phyloP scores from a whole-genome alignment of 2,888 invertebrate species.

The Sminthurides aquaticus region DNA sequence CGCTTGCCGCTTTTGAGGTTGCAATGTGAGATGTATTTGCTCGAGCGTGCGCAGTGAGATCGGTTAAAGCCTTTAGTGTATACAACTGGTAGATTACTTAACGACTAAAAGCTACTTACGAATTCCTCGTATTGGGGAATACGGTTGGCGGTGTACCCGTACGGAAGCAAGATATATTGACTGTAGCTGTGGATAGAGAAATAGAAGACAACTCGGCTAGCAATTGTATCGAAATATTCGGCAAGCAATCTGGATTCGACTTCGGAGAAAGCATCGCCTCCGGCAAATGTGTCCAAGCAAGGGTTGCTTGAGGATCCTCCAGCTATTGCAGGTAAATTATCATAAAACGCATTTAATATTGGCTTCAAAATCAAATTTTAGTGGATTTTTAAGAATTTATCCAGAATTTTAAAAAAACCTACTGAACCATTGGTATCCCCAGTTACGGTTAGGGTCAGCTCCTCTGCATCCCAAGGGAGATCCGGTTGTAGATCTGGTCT shows the following conservation, averaged over 20 bases:
- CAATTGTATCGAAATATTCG: slow-evolving; percentile 34
- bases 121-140: slow-evolving; percentile 37
- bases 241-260: slow-evolving; percentile 38
- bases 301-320: slow-evolving; percentile 35
- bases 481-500: slow-evolving; percentile 32
- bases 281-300: slow-evolving; percentile 36
- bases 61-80: too few species aligned
- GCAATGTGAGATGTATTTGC: background rate
- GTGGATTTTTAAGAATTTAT: too few species aligned
- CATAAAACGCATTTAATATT: too few species aligned
- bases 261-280: slow-evolving; percentile 35
- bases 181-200: slow-evolving; percentile 67
- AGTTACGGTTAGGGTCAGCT: slow-evolving; percentile 40
- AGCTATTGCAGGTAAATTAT: slow-evolving; percentile 12
- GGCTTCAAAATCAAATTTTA: too few species aligned
- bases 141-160: slow-evolving; percentile 50
- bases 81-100: too few species aligned
- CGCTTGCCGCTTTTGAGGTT: background rate
- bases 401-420: slow-evolving; percentile 1
- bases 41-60: too few species aligned
- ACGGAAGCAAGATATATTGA: slow-evolving; percentile 62
- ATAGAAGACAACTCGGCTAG: slow-evolving; percentile 48
- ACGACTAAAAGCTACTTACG: slow-evolving; percentile 23
- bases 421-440: slow-evolving; percentile 31
- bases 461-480: slow-evolving; percentile 32